A percentile compares a stretch with the other conserved stretches of the same genome.
These are phyloP conservation scores for Sarcophaga variegata DNA, from an alignment of 2,888 invertebrate genomes.

Conservation along the genomic window DNA sequence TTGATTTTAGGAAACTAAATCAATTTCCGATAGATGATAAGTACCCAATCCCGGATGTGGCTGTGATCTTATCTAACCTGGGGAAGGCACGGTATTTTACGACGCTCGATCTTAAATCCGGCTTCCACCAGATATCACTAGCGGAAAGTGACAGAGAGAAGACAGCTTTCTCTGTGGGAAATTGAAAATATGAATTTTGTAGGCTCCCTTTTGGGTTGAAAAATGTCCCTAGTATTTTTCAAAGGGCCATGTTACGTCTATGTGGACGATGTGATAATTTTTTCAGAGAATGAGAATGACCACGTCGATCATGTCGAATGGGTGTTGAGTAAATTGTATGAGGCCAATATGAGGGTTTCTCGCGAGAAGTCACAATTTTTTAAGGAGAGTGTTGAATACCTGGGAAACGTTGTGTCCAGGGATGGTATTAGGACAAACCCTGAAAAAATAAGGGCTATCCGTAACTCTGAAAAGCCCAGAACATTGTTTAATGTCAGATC, in stretches of 20 bases:
- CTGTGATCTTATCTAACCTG: constrained; percentile 42
- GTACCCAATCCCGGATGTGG: constrained; percentile 53
- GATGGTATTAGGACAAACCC: constrained; percentile 21
- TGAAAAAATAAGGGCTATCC: constrained; percentile 23
- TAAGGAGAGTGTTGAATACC: constrained; percentile 36
- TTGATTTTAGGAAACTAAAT: constrained; percentile 57
- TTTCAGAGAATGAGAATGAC: constrained; percentile 44
- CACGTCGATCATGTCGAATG: constrained; percentile 53
- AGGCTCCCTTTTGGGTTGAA: no score
- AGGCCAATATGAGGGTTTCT: constrained; percentile 11
- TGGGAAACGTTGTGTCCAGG: background rate
- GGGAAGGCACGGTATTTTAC: constrained; percentile 46
- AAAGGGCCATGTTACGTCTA: constrained; percentile 52
- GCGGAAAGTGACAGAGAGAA: constrained; percentile 52
- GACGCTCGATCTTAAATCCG: constrained; percentile 53
- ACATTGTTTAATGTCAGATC: constrained; percentile 36
- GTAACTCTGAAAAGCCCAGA: constrained; percentile 17
- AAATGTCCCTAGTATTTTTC: no score
- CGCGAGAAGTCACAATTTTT: constrained; percentile 60
- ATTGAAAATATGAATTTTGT: constrained; percentile 63
- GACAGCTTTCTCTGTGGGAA: constrained; percentile 42
- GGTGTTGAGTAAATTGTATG: constrained; percentile 44
- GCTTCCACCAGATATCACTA: constrained; percentile 62
- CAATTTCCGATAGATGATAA: constrained; percentile 40
- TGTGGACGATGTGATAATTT: constrained; percentile 57